These are phyloP conservation scores for Catharus ustulatus DNA, from an alignment of 2,797 vertebrate genomes.

Conservation along the genomic window DNA sequence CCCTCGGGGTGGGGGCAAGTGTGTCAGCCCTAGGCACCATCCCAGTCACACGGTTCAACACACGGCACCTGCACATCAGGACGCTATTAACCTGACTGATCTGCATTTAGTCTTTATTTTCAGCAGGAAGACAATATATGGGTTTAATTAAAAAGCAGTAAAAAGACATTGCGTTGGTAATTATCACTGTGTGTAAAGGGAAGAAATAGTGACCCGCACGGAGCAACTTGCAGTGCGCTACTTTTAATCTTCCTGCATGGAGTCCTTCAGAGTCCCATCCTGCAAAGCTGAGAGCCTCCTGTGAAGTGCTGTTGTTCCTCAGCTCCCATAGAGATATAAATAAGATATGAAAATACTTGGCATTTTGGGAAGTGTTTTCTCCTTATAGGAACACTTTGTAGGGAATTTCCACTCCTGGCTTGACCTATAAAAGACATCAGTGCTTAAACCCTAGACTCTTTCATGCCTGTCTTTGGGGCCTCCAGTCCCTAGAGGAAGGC, in stretches of 20 bases:
- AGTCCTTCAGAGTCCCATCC: neutral
- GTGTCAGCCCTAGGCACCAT: neutral
- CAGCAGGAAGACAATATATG: constrained; percentile 3
- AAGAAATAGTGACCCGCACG: constrained; percentile 13
- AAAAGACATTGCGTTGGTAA: constrained; percentile 12
- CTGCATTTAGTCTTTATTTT: neutral
- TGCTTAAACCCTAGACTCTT: neutral
- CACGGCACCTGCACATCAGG: neutral
- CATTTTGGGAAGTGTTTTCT: neutral
- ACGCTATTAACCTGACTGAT: neutral
- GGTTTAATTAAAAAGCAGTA: constrained; percentile 48
- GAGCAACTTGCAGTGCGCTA: neutral
- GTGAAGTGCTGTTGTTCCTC: neutral
- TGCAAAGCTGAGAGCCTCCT: neutral
- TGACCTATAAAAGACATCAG: neutral
- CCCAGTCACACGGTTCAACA: accelerated
- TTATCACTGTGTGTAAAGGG: neutral
- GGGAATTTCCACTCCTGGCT: neutral
- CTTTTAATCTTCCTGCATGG: neutral
- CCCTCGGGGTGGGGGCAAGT: neutral
- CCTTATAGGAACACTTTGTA: neutral
- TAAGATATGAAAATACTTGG: neutral
- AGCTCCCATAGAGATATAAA: neutral
- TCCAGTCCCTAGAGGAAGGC: neutral
- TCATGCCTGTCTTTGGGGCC: neutral